Evolutionary conservation across 30 jellyfish, hydroid and myxozoan species (phyloP).

Genomic region (Hydractinia echinata): DNA sequence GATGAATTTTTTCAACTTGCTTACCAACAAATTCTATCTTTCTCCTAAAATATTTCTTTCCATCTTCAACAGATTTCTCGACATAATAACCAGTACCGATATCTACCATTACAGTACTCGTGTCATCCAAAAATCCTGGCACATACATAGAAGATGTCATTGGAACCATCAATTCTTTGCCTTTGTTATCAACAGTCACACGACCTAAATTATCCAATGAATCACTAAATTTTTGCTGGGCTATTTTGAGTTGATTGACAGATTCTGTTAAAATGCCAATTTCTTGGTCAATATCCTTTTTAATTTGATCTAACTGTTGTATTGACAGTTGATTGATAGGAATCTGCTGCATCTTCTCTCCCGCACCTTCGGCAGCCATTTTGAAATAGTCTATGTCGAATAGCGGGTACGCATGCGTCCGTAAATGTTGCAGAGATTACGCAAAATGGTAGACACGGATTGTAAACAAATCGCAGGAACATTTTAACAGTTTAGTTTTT

Average conservation of each 20-base stretch:
- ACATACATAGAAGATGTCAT: constrained; percentile 96
- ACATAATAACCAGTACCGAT: constrained; percentile 97
- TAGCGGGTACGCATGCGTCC: background rate
- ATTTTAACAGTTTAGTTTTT: no score
- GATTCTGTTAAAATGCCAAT: constrained; percentile 72
- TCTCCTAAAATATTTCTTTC: constrained; percentile 72
- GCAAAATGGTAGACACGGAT: background rate
- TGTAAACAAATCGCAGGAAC: no score
- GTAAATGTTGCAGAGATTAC: constrained; percentile 7
- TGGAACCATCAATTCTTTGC: constrained; percentile 64
- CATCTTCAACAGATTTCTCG: constrained; percentile 76
- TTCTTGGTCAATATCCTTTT: constrained; percentile 62
- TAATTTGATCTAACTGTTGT: constrained; percentile 43
- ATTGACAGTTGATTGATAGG: constrained; percentile 36
- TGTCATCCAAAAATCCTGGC: constrained; percentile 56
- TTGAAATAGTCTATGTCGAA: background rate
- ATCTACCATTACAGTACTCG: constrained; percentile 64
- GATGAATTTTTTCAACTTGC: constrained; percentile 86
- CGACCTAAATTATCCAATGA: constrained; percentile 64
- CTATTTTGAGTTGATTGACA: constrained; percentile 59
- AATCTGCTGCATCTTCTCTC: constrained; percentile 34
- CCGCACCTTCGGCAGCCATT: constrained; percentile 42
- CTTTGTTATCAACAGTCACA: constrained; percentile 44
- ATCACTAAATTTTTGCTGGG: constrained; percentile 87
- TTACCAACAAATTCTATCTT: constrained; percentile 71